phyloP scores from a whole-genome alignment of 92 coral and sea anemone species.

The Parazoanthus darwini region DNA sequence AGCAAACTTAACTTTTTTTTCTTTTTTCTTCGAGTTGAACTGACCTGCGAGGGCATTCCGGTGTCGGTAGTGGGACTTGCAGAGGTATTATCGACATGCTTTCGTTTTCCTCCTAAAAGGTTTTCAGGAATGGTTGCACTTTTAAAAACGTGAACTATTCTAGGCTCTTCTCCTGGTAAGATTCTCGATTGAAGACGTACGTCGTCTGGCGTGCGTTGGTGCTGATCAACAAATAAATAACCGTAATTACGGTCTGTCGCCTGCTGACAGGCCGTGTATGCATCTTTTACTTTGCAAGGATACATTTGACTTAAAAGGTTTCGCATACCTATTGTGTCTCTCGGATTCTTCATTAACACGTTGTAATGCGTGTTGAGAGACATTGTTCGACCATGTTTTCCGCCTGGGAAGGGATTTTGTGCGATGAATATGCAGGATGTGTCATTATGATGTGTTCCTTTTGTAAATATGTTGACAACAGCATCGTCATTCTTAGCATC shows the following conservation, averaged over 20 bases:
- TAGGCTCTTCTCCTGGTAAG: not conserved
- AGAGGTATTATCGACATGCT: too few species aligned
- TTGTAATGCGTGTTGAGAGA: not conserved
- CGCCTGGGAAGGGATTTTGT: constrained; percentile 1
- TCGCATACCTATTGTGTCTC: not conserved
- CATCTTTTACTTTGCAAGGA: not conserved
- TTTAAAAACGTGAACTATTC: too few species aligned
- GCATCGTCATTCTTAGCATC: not conserved
- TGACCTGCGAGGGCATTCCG: too few species aligned
- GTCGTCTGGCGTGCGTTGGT: not conserved
- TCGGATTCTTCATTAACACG: not conserved
- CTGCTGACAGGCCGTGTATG: not conserved
- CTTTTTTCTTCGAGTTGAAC: too few species aligned
- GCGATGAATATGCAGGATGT: not conserved
- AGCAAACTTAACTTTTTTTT: too few species aligned
- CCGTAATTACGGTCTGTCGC: not conserved
- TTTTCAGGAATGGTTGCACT: too few species aligned
- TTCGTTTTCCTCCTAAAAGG: too few species aligned
- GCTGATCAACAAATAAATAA: constrained; percentile 1
- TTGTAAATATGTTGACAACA: not conserved
- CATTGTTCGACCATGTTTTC: not conserved
- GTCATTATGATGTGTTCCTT: not conserved
- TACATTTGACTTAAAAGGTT: not conserved
- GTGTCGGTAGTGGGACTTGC: too few species aligned
- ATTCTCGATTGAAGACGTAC: not conserved